phyloP scores from a whole-genome alignment of 2,888 invertebrate species.

The Oscheius sp. region DNA sequence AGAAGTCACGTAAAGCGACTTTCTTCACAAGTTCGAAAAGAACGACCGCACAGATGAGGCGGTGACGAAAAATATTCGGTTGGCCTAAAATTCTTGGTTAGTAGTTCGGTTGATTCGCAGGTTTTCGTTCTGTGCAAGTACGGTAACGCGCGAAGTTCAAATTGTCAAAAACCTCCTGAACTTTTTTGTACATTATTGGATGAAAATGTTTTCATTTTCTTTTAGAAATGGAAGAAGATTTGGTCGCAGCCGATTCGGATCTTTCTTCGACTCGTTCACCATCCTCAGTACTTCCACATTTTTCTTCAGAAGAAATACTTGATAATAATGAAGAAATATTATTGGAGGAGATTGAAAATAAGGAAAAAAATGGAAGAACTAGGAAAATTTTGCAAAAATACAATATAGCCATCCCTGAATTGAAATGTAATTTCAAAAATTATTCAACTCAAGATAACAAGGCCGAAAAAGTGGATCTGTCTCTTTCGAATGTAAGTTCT shows the following conservation, averaged over 20 bases:
- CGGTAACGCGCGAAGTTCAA: not conserved
- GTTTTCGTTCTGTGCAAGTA: not conserved
- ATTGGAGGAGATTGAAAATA: not conserved
- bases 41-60: conserved; percentile 34
- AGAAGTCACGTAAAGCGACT: conserved; percentile 28
- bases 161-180: not conserved
- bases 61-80: conserved; percentile 17
- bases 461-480: conserved; percentile 6
- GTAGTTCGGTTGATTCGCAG: too few species aligned
- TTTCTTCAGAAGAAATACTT: conserved; percentile 6
- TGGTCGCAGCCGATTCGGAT: not conserved
- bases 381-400: conserved; percentile 9
- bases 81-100: conserved; percentile 15
- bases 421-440: not conserved
- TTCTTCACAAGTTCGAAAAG: conserved; percentile 24
- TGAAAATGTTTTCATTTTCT: not conserved
- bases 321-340: not conserved
- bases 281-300: conserved; percentile 9
- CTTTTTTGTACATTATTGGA: conserved; percentile 5
- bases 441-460: not conserved
- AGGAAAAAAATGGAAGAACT: not conserved
- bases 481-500: not conserved
- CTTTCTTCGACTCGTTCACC: not conserved
- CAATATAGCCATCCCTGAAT: conserved; percentile 1
- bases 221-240: conserved; percentile 19